Conservation (phyloP, 2,113 vertebrate species). For the Xiphorhynchus elegans region DNA sequence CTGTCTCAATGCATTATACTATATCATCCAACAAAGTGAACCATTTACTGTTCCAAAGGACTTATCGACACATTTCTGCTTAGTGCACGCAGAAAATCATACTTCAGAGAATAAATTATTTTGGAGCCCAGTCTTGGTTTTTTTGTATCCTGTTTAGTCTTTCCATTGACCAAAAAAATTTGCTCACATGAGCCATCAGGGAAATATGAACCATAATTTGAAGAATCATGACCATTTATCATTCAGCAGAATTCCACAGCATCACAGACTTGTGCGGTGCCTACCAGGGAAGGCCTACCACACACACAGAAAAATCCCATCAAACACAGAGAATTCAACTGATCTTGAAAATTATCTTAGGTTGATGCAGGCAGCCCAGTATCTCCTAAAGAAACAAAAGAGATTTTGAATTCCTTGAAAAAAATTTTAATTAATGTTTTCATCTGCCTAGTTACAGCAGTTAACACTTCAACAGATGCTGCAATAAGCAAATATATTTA, state of each 20-base stretch:
- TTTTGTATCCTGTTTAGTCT: background rate
- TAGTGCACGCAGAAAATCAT: background rate
- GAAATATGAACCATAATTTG: background rate
- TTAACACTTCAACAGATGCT: background rate
- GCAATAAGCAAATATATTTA: background rate
- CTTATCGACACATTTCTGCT: background rate
- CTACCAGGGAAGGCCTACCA: background rate
- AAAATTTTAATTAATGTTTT: background rate
- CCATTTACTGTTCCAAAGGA: background rate
- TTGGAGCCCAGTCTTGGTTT: background rate
- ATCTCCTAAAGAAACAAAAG: background rate
- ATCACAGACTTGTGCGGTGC: background rate
- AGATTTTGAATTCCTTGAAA: background rate
- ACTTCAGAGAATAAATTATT: background rate
- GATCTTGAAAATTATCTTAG: background rate
- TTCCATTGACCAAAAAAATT: background rate
- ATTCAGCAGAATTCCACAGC: background rate
- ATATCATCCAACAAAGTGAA: background rate
- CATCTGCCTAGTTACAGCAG: background rate
- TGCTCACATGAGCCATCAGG: background rate
- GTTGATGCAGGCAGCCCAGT: accelerated
- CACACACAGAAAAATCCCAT: background rate
- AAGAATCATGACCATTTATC: background rate
- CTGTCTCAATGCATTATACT: background rate
- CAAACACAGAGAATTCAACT: background rate